Conservation (phyloP, 1,140 invertebrate genomes). For the Trichonephila clavata region DNA sequence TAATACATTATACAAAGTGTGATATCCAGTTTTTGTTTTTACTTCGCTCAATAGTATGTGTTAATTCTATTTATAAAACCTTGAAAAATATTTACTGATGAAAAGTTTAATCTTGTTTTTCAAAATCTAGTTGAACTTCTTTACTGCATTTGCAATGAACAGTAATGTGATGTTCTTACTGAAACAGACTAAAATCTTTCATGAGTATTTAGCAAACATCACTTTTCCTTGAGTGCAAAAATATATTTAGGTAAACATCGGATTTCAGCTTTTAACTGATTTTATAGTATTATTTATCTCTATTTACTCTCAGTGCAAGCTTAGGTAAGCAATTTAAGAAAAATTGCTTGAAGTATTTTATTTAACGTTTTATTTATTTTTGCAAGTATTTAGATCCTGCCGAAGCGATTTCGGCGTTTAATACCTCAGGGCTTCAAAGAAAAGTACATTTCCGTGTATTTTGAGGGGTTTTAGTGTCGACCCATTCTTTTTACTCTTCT, state of each 20-base stretch:
- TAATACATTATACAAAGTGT: too few species aligned
- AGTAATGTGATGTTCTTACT: too few species aligned
- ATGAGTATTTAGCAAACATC: neutral
- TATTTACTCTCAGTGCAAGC: constrained; percentile 20
- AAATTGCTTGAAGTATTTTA: constrained; percentile 17
- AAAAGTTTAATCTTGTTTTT: too few species aligned
- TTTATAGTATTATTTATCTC: constrained; percentile 28
- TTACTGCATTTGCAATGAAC: too few species aligned
- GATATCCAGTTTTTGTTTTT: too few species aligned
- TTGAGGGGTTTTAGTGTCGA: constrained; percentile 27
- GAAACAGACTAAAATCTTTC: too few species aligned
- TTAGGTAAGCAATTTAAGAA: neutral
- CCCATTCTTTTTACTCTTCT: neutral
- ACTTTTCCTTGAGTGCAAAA: neutral
- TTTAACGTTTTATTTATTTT: constrained; percentile 26
- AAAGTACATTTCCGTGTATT: constrained; percentile 62
- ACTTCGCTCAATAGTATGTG: too few species aligned
- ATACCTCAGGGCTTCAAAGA: constrained; percentile 54
- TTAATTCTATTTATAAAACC: too few species aligned
- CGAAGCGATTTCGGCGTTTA: neutral
- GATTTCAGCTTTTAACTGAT: neutral
- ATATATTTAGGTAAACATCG: neutral
- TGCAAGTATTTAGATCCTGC: constrained; percentile 26
- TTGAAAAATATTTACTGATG: too few species aligned
- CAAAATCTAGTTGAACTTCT: too few species aligned